Base-by-base conservation (phyloP, 2,113 vertebrate genomes). In the Brachionichthys hirsutus region DNA sequence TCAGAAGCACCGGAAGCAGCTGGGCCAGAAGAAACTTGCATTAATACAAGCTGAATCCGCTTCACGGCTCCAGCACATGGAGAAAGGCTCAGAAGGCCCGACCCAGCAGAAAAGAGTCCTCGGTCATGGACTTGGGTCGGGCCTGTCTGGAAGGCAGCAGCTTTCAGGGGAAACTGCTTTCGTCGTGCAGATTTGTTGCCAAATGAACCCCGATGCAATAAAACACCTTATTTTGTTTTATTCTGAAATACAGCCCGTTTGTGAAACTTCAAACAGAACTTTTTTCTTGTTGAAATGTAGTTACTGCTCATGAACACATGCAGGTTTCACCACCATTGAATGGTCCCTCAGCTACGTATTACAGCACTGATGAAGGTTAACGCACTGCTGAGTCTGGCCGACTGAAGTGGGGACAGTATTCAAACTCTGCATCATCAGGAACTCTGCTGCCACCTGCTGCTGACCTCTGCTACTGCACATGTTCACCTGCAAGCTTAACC, bases 81-180 rank as follows among this genome's bases (percentile, higher is more conserved):
- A 38, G 36, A 38, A 3, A 38, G 1, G 36, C 2, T 38, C 3
- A 38, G 36, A 38, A 12, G 36, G 12, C 12, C 58, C 18, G 42
- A 43, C 10, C 12, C 18, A 40, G 22, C 13, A 20, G 3, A 16
- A 6, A 49, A 3, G 6, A 45, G 67, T 52, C 20, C 19, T 11
- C 46, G 35, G 48, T 76, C 61, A 75, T 30, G 62, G 51, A 30
- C 55, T 44, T 35, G 10, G 64, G 72, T 78, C 59, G 79, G 77
- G 67, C 62, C 49, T 64, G 77, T 81, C 81, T 79, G 79, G 63
- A 70, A 54, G 52, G 3, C 83, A 81, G 78, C 65, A 79, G 77
- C 53, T 84, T 80, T 82, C 70, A 59, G 36, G 46, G 54, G 46
- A 7, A 42, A 64, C 36, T 18, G 36, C 44, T 77, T 83, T 81